phyloP scores from a whole-genome alignment of 2,888 invertebrate species.

The Cylindroiulus punctatus region DNA sequence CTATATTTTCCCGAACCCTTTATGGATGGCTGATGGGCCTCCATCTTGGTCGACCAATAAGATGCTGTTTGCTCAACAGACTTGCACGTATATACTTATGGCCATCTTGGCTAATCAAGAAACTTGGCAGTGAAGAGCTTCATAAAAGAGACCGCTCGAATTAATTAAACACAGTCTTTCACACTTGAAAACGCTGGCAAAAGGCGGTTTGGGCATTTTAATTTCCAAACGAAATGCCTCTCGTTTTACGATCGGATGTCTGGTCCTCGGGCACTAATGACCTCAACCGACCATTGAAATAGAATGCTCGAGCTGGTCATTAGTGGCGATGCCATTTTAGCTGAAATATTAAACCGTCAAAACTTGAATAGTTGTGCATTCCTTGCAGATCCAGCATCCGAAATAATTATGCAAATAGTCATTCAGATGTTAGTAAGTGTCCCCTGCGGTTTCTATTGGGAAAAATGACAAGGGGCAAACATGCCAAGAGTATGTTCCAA shows the following conservation, averaged over 20 bases:
- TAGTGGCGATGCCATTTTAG: too few species aligned
- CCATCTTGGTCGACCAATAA: constrained; percentile 14
- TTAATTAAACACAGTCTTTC: constrained; percentile 7
- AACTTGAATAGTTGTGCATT: background rate
- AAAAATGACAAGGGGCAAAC: too few species aligned
- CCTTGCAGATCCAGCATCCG: background rate
- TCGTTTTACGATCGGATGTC: constrained; percentile 11
- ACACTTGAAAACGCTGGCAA: constrained; percentile 8
- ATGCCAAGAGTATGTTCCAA: too few species aligned
- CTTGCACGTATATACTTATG: background rate
- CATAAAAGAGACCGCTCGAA: background rate
- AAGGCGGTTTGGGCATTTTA: background rate
- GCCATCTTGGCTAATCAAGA: constrained; percentile 9
- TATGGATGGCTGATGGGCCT: background rate
- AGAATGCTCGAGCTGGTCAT: background rate
- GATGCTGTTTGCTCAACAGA: background rate
- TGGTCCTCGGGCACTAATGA: background rate
- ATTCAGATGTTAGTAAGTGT: too few species aligned
- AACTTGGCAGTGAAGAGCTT: background rate
- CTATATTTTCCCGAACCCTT: background rate
- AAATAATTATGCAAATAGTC: constrained; percentile 32
- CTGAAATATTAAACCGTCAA: constrained; percentile 16
- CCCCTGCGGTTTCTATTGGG: too few species aligned
- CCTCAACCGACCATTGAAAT: background rate
- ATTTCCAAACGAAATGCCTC: constrained; percentile 19